phyloP scores from a whole-genome alignment of 2,888 invertebrate genomes.

The Morinoia aosen region DNA sequence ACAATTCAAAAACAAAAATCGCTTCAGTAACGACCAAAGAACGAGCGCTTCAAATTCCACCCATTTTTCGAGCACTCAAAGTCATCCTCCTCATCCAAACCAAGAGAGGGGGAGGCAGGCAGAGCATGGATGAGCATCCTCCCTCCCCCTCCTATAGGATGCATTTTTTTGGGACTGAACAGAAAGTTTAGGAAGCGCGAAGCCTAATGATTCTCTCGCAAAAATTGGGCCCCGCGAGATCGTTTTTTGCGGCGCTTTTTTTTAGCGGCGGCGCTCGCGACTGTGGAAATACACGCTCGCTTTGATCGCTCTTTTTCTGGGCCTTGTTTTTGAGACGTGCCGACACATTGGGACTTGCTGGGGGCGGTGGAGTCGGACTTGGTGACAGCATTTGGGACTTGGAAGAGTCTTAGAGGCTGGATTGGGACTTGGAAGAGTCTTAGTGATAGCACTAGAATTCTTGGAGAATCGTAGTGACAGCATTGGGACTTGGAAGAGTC shows the following conservation, averaged over 20 bases:
- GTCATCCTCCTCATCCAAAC: background rate
- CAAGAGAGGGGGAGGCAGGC: background rate
- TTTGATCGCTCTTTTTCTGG: slow-evolving; percentile 7
- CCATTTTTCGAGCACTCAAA: background rate
- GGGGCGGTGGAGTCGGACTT: background rate
- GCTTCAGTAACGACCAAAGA: background rate
- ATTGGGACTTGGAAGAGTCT: too few relatives aligned
- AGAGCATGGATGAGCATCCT: background rate
- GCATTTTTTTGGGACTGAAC: background rate
- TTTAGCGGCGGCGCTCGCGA: slow-evolving; percentile 14
- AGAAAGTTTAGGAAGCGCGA: background rate
- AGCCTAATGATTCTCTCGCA: slow-evolving; percentile 23
- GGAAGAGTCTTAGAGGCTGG: too few relatives aligned
- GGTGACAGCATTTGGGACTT: background rate
- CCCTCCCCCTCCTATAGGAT: background rate
- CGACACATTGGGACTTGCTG: background rate
- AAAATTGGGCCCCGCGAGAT: background rate
- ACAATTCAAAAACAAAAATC: background rate
- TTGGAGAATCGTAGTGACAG: too few relatives aligned
- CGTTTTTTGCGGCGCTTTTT: background rate
- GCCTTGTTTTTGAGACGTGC: background rate
- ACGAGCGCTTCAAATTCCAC: background rate
- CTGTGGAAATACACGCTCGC: background rate
- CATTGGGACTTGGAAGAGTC: too few relatives aligned
- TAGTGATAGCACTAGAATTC: background rate